These are phyloP conservation scores for Nomada ruficornis DNA, from an alignment of 2,888 invertebrate genomes.

Conservation along the genomic window DNA sequence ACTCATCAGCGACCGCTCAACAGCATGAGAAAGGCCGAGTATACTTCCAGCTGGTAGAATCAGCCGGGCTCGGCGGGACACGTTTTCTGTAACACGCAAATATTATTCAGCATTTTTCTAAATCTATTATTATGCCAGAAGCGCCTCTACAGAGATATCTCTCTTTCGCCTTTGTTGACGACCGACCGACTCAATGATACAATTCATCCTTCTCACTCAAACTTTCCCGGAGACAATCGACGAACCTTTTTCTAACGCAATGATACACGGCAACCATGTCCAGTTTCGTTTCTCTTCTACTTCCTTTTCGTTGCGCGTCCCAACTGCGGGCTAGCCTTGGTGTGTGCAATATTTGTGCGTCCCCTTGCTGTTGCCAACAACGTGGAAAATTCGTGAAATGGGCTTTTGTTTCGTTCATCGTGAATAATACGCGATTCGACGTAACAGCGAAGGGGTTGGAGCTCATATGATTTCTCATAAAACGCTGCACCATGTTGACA, in stretches of 20 bases:
- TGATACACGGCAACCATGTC: not conserved
- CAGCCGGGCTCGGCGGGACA: constrained; percentile 75
- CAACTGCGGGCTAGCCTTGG: constrained; percentile 47
- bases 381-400: not conserved
- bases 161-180: constrained; percentile 23
- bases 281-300: not conserved
- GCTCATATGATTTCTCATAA: constrained; percentile 26
- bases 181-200: not conserved
- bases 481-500: constrained; percentile 42
- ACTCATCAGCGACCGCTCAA: constrained; percentile 84
- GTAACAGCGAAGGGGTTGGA: constrained; percentile 13
- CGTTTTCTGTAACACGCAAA: constrained; percentile 43
- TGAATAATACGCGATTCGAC: not conserved
- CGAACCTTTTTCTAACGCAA: not conserved
- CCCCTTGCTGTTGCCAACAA: not conserved
- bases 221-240: constrained; percentile 50
- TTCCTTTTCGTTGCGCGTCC: constrained; percentile 10
- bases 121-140: constrained; percentile 31
- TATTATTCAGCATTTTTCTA: constrained; percentile 37
- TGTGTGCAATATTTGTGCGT: constrained; percentile 25
- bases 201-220: constrained; percentile 61
- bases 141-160: constrained; percentile 30
- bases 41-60: constrained; percentile 84
- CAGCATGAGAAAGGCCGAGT: constrained; percentile 84
- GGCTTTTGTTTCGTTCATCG: not conserved